Base-by-base conservation (phyloP, 2,113 vertebrate genomes). In the Lynx canadensis region DNA sequence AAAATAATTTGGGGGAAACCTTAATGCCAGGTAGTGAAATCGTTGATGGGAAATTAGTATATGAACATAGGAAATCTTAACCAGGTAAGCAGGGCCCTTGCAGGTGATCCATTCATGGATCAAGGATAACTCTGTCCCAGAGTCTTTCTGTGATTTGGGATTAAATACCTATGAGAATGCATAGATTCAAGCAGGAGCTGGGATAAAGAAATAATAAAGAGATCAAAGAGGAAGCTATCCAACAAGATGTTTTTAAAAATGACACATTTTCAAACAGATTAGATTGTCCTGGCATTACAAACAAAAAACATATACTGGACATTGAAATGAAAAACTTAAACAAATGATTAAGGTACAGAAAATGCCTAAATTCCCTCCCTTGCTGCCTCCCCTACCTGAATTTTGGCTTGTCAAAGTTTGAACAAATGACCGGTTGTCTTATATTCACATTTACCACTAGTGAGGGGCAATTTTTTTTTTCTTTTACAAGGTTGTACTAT, bases 171-270 rank as follows among this genome's bases (percentile, higher is more conserved):
- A 50, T 96, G 71, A 60, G 9, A 79, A 96, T 96, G 97, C 85
- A 85, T 0, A 95, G 86, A 96, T 31, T 55, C 65, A 25, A 69
- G 21, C 19, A 66, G 41, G 48, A 89, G 96, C 93, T 97, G 97
- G 93, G 91, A 84, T 97, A 96, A 98, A 97, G 94, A 98, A 98
- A 96, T 87, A 97, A 97, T 86, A 95, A 97, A 95, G 90, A 97
- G 80, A 98, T 97, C 91, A 97, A 97, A 95, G 92, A 97, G 93
- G 97, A 97, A 98, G 98, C 90, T 91, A 92, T 66, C 90, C 65
- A 89, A 68, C 14, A 83, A 96, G 96, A 95, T 96, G 94, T 96
- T 96, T 98, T 98, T 96, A 63, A 69, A 97, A 98, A 97, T 94
- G 95, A 96, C 96, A 97, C 23, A 88, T 93, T 82, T 96, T 98